Evolutionary conservation across 92 coral and sea anemone species (phyloP).

Genomic region (Chrysogorgia sp.): DNA sequence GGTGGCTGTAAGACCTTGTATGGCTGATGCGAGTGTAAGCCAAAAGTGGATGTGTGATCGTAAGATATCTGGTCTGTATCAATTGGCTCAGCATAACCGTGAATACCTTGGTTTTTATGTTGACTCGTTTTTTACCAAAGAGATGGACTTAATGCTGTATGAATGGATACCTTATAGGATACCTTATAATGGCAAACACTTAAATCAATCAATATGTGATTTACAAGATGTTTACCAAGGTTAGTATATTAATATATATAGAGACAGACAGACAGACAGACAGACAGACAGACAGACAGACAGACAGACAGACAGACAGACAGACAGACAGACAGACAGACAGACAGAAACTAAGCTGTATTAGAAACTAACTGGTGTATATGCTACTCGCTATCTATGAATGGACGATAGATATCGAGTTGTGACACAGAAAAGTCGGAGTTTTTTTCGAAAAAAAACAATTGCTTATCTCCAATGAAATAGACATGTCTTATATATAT

Average conservation of each 20-base stretch:
- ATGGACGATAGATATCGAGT: too few species aligned
- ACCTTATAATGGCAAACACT: not conserved
- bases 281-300: too few species aligned
- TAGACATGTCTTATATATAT: too few species aligned
- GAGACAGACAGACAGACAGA: too few species aligned
- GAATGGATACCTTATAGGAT: conserved; percentile 18
- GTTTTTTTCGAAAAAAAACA: too few species aligned
- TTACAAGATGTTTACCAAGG: conserved; percentile 18
- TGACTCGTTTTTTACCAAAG: not conserved
- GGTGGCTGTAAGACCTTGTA: conserved; percentile 2
- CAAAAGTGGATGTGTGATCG: conserved; percentile 23
- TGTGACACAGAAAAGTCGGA: too few species aligned
- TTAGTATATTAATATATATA: not conserved
- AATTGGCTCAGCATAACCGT: not conserved
- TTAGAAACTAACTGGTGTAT: too few species aligned
- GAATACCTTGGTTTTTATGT: not conserved
- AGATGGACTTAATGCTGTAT: not conserved
- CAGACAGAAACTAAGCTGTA: too few species aligned
- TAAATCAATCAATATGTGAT: conserved; percentile 17
- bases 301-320: too few species aligned
- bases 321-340: too few species aligned
- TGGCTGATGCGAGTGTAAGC: not conserved
- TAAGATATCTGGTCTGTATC: not conserved
- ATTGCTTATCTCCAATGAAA: too few species aligned
- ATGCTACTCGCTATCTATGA: too few species aligned